These are phyloP conservation scores for Saccopteryx bilineata DNA, from an alignment of 2,113 vertebrate species.

Conservation along the genomic window DNA sequence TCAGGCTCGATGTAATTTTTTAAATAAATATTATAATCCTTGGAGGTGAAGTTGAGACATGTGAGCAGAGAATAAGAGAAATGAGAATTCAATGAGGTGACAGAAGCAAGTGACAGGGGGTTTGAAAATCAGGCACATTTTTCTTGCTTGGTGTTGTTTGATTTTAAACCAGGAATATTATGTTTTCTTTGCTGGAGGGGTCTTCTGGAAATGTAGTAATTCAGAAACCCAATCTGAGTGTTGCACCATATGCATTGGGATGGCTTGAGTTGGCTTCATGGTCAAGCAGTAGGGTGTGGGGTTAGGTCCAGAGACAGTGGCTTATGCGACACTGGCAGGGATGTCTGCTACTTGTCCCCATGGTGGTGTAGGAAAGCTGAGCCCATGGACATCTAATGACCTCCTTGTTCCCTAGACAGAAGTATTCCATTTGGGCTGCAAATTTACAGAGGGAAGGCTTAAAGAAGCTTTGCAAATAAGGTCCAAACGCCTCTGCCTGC, in stretches of 20 bases:
- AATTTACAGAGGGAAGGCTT: conserved; percentile 17
- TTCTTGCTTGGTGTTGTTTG: not conserved
- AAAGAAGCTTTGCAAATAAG: conserved; percentile 64
- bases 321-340: not conserved
- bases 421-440: not conserved
- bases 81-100: not conserved
- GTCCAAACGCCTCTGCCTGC: not conserved
- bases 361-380: not conserved
- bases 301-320: not conserved
- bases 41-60: not conserved
- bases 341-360: not conserved
- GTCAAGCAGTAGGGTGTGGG: not conserved
- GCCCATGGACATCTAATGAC: not conserved
- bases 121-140: not conserved
- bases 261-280: not conserved
- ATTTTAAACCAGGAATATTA: not conserved
- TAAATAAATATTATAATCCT: not conserved
- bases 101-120: not conserved
- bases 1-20: not conserved
- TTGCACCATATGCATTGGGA: not conserved
- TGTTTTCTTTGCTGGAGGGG: not conserved
- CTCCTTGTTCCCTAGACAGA: conserved; percentile 54
- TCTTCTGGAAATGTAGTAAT: not conserved
- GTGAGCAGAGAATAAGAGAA: conserved; percentile 35
- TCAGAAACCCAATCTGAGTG: not conserved